A percentile compares a stretch with the other conserved stretches of the same genome.
These are phyloP conservation scores for Himalopsyche japonica DNA, from an alignment of 2,888 invertebrate species.

Conservation along the genomic window DNA sequence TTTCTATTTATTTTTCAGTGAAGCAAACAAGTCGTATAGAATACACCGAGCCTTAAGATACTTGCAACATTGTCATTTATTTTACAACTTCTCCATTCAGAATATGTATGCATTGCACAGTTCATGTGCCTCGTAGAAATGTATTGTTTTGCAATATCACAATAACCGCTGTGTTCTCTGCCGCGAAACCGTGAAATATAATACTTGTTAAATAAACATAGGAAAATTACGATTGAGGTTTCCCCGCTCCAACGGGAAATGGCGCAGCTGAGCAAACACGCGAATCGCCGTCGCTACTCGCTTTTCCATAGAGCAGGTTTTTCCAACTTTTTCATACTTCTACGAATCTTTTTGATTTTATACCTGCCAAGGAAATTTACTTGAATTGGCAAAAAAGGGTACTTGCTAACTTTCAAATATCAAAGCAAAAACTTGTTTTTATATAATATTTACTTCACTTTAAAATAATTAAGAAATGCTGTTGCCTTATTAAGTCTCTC, in stretches of 20 bases:
- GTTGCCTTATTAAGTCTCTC: too few relatives aligned
- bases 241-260: conserved; percentile 2
- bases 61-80: neutral
- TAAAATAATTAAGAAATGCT: too few relatives aligned
- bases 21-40: neutral
- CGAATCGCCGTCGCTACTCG: neutral
- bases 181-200: neutral
- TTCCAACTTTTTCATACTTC: neutral
- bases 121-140: neutral
- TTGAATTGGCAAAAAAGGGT: neutral
- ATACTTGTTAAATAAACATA: conserved; percentile 12
- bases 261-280: conserved; percentile 9
- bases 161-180: neutral
- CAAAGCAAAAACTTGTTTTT: too few relatives aligned
- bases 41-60: neutral
- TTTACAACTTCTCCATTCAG: neutral
- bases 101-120: neutral
- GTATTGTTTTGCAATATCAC: neutral
- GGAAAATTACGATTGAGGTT: conserved; percentile 24
- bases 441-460: too few relatives aligned
- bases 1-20: too few relatives aligned
- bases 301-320: neutral
- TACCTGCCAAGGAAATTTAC: neutral
- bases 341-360: neutral
- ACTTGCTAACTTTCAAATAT: too few relatives aligned